phyloP scores from a whole-genome alignment of 2,797 vertebrate genomes.

The Darevskia mixta region DNA sequence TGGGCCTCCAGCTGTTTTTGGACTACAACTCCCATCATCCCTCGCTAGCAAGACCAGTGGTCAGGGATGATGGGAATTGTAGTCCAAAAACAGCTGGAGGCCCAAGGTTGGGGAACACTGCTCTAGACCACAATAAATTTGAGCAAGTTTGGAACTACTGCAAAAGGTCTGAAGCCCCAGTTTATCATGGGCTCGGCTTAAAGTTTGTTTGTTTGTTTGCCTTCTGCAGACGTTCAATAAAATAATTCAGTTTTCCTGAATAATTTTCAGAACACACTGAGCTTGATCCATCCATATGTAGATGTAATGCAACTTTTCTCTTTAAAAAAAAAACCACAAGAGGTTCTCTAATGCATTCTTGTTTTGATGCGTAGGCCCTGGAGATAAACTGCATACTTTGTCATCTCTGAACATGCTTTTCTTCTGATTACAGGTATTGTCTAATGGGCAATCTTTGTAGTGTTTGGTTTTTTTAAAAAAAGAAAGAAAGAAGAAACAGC shows the following conservation, averaged over 20 bases:
- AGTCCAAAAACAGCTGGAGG: too few species aligned
- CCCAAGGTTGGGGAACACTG: too few species aligned
- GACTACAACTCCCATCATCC: too few species aligned
- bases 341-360: not conserved
- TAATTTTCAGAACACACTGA: not conserved
- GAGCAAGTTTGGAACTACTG: not conserved
- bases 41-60: too few species aligned
- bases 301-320: conserved; percentile 1
- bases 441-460: not conserved
- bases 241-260: not conserved
- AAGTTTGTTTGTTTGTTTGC: not conserved
- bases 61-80: too few species aligned
- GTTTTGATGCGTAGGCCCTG: not conserved
- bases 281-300: not conserved
- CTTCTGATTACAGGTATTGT: not conserved
- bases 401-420: not conserved
- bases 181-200: not conserved
- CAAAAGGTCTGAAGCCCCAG: not conserved
- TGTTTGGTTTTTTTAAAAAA: too few species aligned
- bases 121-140: too few species aligned
- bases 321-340: not conserved
- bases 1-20: too few species aligned
- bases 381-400: conserved; percentile 12
- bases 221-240: not conserved
- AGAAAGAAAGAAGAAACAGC: not conserved